These are phyloP conservation scores for Epinephelus coioides DNA, from an alignment of 2,797 vertebrate species.

Conservation along the genomic window DNA sequence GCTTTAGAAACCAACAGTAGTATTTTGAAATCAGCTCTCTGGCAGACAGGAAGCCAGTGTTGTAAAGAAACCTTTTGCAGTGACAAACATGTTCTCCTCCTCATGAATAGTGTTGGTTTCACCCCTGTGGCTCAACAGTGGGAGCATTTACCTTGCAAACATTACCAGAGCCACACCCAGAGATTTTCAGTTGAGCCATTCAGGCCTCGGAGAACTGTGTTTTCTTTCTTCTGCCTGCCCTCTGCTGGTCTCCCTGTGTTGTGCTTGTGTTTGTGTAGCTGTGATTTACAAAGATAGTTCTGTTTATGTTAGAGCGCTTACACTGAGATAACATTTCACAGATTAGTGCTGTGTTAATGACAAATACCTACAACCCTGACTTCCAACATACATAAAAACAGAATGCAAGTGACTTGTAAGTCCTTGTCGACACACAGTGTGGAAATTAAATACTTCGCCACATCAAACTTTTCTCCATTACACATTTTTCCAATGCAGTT, in stretches of 20 bases:
- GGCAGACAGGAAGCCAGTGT: neutral
- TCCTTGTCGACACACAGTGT: no score
- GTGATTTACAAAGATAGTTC: conserved; percentile 19
- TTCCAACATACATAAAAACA: no score
- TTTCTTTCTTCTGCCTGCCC: conserved; percentile 62
- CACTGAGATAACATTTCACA: no score
- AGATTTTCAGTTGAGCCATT: conserved; percentile 31
- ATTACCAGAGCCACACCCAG: conserved; percentile 65
- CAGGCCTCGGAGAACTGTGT: conserved; percentile 3
- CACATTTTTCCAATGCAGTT: no score
- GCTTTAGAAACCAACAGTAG: no score
- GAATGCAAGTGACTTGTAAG: no score
- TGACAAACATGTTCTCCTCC: conserved; percentile 11
- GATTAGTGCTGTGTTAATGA: no score
- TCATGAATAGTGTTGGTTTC: neutral
- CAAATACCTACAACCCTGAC: no score
- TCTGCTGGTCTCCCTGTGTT: conserved; percentile 66
- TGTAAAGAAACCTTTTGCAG: neutral
- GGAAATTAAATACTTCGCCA: no score
- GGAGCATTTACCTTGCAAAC: conserved; percentile 70
- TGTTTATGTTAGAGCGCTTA: neutral
- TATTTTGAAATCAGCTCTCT: no score
- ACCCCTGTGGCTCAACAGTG: conserved; percentile 39
- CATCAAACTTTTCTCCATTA: no score
- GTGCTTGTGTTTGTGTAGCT: conserved; percentile 18